phyloP scores from a whole-genome alignment of 2,113 vertebrate species.

The mouse (Mus musculus) region GRCm39 chrX:51089501-51090000 shows the following conservation, averaged over 20 bases:
- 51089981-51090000: neutral
- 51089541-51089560: constrained; percentile 10
- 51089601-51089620: neutral
- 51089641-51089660: neutral
- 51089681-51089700: neutral
- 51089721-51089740: constrained; percentile 59
- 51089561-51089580: neutral
- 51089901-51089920: neutral
- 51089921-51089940: neutral
- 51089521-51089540: constrained; percentile 6
- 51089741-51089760: constrained; percentile 22
- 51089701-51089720: neutral
- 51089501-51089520: neutral
- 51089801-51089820: constrained; percentile 39
- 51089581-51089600: constrained; percentile 17
- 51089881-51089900: constrained; percentile 5
- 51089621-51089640: neutral
- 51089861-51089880: constrained; percentile 10
- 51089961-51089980: constrained; percentile 35
- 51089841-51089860: constrained; percentile 53
- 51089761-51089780: constrained; percentile 8
- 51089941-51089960: neutral
- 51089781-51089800: neutral
- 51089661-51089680: neutral
- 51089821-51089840: constrained; percentile 60